Percentiles rank a stretch among this genome's conserved stretches.
Conservation (phyloP, 2,113 vertebrate species). For the Corvus moneduloides region DNA sequence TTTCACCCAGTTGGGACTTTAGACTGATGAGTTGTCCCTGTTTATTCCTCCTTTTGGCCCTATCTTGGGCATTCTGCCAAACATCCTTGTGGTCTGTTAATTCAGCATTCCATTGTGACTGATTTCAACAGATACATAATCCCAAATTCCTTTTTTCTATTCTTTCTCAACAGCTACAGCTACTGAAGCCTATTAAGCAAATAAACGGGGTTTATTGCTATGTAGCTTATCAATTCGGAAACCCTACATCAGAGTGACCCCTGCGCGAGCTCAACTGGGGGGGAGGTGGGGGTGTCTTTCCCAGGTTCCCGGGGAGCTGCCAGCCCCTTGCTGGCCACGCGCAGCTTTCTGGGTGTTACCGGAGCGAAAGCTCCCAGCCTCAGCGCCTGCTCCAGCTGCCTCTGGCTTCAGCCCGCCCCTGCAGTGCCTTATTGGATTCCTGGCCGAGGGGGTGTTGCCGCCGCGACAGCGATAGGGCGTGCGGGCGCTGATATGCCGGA, state of each 20-base stretch:
- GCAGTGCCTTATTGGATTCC: neutral
- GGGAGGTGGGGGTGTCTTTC: neutral
- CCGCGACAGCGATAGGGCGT: neutral
- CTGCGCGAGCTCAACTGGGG: rapidly evolving
- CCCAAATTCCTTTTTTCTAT: neutral
- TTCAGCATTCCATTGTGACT: neutral
- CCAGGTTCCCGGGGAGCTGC: rapidly evolving
- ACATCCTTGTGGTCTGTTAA: neutral
- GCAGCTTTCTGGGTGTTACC: rapidly evolving
- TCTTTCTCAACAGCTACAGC: neutral
- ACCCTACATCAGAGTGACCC: too few relatives aligned
- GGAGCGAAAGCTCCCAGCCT: rapidly evolving
- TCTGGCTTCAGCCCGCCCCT: constrained; percentile 3
- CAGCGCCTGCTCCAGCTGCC: rapidly evolving
- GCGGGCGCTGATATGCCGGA: neutral
- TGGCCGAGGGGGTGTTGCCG: constrained; percentile 16
- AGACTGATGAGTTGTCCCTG: neutral
- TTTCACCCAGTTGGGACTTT: neutral
- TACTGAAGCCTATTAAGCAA: neutral
- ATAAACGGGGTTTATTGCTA: neutral
- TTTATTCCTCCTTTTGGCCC: neutral
- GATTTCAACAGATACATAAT: neutral
- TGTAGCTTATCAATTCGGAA: neutral
- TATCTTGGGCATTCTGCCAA: neutral
- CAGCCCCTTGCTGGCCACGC: rapidly evolving